Evolutionary conservation across 2,888 invertebrate genomes (phyloP).

Genomic region (Brachyptera putata): DNA sequence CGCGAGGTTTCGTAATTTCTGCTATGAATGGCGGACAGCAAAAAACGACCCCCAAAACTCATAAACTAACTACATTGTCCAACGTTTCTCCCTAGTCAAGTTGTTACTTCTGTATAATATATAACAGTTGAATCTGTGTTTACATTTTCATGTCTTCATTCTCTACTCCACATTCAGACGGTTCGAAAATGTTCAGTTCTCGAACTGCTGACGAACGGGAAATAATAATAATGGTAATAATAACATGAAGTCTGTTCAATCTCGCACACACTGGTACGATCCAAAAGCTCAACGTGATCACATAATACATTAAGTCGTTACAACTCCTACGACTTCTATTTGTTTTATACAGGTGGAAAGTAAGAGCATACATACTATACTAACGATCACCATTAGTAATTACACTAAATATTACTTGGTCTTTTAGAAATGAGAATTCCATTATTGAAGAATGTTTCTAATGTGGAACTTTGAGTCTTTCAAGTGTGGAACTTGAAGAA

Average conservation of each 20-base stretch:
- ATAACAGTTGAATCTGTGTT: not conserved
- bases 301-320: not conserved
- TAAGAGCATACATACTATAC: not conserved
- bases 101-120: not conserved
- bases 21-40: not conserved
- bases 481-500: not conserved
- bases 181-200: too few species aligned
- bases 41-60: not conserved
- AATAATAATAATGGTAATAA: too few species aligned
- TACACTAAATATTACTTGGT: not conserved
- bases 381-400: slow-evolving; percentile 10
- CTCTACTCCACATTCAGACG: not conserved
- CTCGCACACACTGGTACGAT: not conserved
- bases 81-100: not conserved
- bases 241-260: not conserved
- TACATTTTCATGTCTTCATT: not conserved
- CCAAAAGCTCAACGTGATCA: not conserved
- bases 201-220: not conserved
- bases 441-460: not conserved
- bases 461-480: not conserved
- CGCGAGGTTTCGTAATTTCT: not conserved
- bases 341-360: slow-evolving; percentile 3
- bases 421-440: not conserved
- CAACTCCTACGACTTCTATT: not conserved
- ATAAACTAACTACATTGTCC: not conserved